Percentiles rank a stretch among this genome's conserved stretches.
These are phyloP conservation scores for Aricia artaxerxes DNA, from an alignment of 2,888 invertebrate species.

Conservation along the genomic window DNA sequence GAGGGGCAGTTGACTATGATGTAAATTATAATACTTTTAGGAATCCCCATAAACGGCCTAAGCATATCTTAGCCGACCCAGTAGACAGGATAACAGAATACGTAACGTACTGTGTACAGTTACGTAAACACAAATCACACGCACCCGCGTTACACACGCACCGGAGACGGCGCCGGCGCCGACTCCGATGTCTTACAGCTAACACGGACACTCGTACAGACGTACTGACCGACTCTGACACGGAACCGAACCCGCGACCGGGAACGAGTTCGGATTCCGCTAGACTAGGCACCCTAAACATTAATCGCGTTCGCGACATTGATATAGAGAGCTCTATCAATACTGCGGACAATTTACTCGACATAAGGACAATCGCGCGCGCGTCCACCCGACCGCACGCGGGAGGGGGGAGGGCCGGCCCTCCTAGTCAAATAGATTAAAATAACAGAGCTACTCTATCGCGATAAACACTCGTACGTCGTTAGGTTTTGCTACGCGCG, in stretches of 20 bases:
- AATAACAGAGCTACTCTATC: too few species aligned
- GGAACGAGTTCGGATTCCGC: background rate
- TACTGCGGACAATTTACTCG: too few species aligned
- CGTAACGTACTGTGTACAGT: background rate
- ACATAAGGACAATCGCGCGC: too few species aligned
- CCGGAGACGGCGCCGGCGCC: too few species aligned
- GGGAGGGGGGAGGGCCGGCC: too few species aligned
- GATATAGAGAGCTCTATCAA: too few species aligned
- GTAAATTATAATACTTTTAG: background rate
- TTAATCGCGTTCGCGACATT: background rate
- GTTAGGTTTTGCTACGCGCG: too few species aligned
- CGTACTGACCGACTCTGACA: background rate
- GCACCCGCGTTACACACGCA: background rate
- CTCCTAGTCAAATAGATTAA: too few species aligned
- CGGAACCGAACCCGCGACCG: background rate
- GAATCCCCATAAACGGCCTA: background rate
- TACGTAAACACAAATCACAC: background rate
- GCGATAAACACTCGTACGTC: too few species aligned
- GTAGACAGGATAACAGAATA: background rate
- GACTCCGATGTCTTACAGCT: background rate
- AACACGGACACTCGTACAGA: background rate
- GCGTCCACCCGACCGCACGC: too few species aligned
- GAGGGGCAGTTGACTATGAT: background rate
- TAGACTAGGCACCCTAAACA: too few species aligned
- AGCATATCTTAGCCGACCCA: slow-evolving; percentile 3